Percentiles rank a stretch among this genome's conserved stretches.
Evolutionary conservation across 2,113 vertebrate species (phyloP).

Genomic region (Pyxicephalus adspersus): DNA sequence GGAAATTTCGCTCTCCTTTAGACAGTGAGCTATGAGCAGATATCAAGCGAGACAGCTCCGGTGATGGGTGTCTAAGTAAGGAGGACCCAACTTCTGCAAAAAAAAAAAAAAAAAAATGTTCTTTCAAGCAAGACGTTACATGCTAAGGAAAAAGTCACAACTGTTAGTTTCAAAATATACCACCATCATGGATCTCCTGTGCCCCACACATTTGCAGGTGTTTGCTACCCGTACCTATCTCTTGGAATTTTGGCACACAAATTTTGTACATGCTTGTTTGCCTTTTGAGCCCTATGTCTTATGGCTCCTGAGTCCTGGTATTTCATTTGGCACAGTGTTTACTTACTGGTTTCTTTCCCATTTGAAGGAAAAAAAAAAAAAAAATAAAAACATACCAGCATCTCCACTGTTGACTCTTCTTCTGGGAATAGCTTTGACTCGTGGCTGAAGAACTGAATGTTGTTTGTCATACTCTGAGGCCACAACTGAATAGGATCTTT

Average conservation of each 20-base stretch:
- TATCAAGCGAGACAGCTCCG: slow-evolving; percentile 95
- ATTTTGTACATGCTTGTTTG: no score
- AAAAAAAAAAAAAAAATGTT: slow-evolving; percentile 48
- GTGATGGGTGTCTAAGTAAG: slow-evolving; percentile 94
- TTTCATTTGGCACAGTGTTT: no score
- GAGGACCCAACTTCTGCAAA: slow-evolving; percentile 94
- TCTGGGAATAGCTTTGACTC: slow-evolving; percentile 93
- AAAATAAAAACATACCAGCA: slow-evolving; percentile 87
- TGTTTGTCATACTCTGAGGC: slow-evolving; percentile 98
- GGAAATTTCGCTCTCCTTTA: slow-evolving; percentile 98
- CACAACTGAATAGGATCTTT: slow-evolving; percentile 96
- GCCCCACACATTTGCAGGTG: no score
- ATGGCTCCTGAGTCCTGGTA: no score
- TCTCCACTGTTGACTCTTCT: slow-evolving; percentile 97
- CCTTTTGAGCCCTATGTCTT: no score
- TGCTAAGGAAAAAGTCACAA: background rate
- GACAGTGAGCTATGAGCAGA: slow-evolving; percentile 96
- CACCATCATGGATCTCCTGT: no score
- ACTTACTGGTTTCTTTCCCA: no score
- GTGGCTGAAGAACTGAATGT: slow-evolving; percentile 91
- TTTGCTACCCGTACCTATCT: no score
- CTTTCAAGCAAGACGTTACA: background rate
- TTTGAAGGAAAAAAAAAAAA: no score
- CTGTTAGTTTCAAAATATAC: background rate
- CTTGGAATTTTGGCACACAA: no score